Evolutionary conservation across 2,797 vertebrate genomes (phyloP).

Genomic region (Nannoperca obscura): DNA sequence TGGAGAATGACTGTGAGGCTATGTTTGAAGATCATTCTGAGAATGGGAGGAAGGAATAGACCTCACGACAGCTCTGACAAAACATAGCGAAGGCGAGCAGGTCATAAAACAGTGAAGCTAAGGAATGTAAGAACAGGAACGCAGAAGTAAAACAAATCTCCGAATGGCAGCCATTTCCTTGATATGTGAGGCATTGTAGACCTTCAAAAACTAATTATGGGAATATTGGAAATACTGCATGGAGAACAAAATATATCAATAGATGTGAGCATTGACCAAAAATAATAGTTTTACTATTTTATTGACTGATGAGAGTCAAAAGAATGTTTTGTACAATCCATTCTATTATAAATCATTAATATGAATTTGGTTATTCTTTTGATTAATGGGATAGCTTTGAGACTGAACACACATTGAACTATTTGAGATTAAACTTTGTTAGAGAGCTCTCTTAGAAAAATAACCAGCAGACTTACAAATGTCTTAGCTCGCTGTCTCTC

Average conservation of each 20-base stretch:
- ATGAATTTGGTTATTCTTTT: neutral
- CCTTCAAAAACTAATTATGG: slow-evolving; percentile 1
- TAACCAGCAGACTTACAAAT: neutral
- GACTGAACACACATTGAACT: neutral
- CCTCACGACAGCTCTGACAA: slow-evolving; percentile 30
- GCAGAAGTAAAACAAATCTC: slow-evolving; percentile 34
- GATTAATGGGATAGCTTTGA: neutral
- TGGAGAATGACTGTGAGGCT: slow-evolving; percentile 3
- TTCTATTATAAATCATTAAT: neutral
- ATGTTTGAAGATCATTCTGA: slow-evolving; percentile 44
- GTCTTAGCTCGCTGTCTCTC: neutral
- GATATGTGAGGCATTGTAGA: slow-evolving; percentile 14
- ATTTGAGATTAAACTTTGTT: neutral
- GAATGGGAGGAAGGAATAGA: slow-evolving; percentile 48
- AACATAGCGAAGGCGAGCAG: slow-evolving; percentile 39
- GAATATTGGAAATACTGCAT: neutral
- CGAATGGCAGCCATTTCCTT: slow-evolving; percentile 24
- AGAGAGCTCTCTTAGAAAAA: neutral
- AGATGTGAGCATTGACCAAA: neutral
- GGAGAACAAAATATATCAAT: neutral
- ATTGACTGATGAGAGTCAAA: neutral
- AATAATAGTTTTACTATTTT: neutral
- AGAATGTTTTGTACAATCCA: neutral
- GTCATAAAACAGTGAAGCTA: slow-evolving; percentile 49
- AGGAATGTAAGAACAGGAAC: slow-evolving; percentile 52